Base-by-base conservation (phyloP, 2,888 invertebrate species). In the Rotaria macrura region DNA sequence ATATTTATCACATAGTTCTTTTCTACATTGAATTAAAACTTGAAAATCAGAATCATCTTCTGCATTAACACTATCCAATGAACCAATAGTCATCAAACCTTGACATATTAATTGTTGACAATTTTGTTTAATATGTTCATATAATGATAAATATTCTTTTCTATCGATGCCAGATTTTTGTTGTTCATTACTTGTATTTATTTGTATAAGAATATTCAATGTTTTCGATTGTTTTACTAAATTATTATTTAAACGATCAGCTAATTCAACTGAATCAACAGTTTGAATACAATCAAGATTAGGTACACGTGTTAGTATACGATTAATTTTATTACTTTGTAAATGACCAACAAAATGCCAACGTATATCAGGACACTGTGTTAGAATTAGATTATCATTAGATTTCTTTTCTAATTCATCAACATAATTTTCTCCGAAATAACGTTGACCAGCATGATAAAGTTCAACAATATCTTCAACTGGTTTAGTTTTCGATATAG, bases 261-360 rank as follows among this genome's bases (percentile, higher is more conserved):
- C 97, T 85, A 97, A 90, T 90, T 95, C 95, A 88, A 93, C 93
- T 20, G 93, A 94, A 91, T 96, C 94, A 20, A 99, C 93, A 0
- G 97, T 97, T 92, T 99, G 95, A 23, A 99, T 92, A 89, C 96
- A 92, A 90, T 93, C 93, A 85, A 99, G 90, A 88, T 94, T 94
- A 1, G 95, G 95, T n/a, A 94, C 55, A 43, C 10, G 74, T 20
- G 52, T 79, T 65, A 65, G 38, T 23, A 85, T 40, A 52, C 85
- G 25, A 34, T 93, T 89, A 38, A 96, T 91, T 92, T 96, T 96
- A 88, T 94, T 94, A 20, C 93, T 93, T 91, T 99, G 99, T 85
- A 98, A 91, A 89, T 95, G 95, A 0, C 99, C 99, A 89, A 99
- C 99, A 88, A 95, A 97, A 92, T 99, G 98, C 98, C 98, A 99